These are phyloP conservation scores for Bryconaethiops microstoma DNA, from an alignment of 2,797 vertebrate genomes.

Conservation along the genomic window DNA sequence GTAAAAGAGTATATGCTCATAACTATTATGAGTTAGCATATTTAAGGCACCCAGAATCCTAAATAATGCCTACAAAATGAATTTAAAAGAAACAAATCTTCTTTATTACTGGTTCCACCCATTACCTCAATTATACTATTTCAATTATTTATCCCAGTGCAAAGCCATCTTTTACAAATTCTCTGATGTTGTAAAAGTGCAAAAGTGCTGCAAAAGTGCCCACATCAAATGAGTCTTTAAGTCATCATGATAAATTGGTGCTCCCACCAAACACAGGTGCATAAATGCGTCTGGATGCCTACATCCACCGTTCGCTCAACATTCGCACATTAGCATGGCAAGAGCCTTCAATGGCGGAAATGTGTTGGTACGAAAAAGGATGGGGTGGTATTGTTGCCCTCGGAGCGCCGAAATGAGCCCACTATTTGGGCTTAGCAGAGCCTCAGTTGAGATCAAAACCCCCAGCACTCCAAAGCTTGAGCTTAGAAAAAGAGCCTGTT, in stretches of 20 bases:
- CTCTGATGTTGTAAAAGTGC: background rate
- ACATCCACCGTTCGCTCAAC: constrained; percentile 34
- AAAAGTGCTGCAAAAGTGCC: background rate
- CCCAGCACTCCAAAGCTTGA: constrained; percentile 49
- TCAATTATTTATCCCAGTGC: background rate
- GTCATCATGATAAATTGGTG: constrained; percentile 29
- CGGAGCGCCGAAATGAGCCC: constrained; percentile 53
- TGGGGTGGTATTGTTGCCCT: constrained; percentile 51
- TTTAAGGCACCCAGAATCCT: too few species aligned
- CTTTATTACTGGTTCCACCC: background rate
- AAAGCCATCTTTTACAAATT: constrained; percentile 24
- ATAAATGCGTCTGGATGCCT: constrained; percentile 42
- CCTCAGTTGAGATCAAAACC: constrained; percentile 61
- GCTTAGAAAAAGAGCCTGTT: constrained; percentile 59
- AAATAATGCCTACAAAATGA: background rate
- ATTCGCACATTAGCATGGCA: constrained; percentile 44
- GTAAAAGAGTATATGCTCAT: too few species aligned
- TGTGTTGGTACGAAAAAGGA: constrained; percentile 51
- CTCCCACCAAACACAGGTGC: constrained; percentile 37
- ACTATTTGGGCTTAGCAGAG: constrained; percentile 57
- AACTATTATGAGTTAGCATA: too few species aligned
- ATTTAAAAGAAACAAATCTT: background rate
- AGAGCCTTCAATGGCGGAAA: constrained; percentile 48
- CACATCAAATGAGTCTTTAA: constrained; percentile 12
- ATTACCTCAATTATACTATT: background rate